Percentiles rank a stretch among this genome's conserved stretches.
Evolutionary conservation across 2,888 invertebrate species (phyloP).

Genomic region (Epinotia bilunana): DNA sequence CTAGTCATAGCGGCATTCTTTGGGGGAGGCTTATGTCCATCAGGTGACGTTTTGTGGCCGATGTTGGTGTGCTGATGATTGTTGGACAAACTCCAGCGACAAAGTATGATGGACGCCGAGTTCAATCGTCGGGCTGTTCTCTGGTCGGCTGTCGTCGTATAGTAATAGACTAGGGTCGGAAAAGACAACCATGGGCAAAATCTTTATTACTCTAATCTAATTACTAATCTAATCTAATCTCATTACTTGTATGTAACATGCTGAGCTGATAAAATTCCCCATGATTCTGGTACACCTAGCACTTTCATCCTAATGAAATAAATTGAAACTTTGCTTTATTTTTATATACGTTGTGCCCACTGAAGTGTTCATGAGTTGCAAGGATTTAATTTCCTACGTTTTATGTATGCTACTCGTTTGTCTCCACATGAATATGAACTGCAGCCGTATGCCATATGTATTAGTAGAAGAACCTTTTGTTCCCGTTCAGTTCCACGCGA

Average conservation of each 20-base stretch:
- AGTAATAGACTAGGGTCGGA: background rate
- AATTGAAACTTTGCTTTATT: background rate
- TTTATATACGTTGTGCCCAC: background rate
- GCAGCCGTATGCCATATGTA: background rate
- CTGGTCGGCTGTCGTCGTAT: too few species aligned
- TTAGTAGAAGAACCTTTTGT: background rate
- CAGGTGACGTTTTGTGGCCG: too few species aligned
- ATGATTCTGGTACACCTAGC: background rate
- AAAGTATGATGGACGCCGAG: too few species aligned
- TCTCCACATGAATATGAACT: background rate
- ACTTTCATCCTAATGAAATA: background rate
- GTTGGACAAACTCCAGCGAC: slow-evolving; percentile 35
- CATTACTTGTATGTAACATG: background rate
- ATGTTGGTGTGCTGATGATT: slow-evolving; percentile 47
- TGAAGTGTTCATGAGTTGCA: background rate
- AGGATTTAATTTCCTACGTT: background rate
- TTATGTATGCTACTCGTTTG: background rate
- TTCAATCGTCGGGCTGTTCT: too few species aligned
- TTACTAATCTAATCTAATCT: too few species aligned
- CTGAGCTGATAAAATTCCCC: background rate
- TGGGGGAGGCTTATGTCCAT: too few species aligned
- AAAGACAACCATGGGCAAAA: background rate
- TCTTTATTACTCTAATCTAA: too few species aligned
- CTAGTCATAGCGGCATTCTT: too few species aligned
- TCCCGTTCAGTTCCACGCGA: slow-evolving; percentile 95